Evolutionary conservation across 2,113 vertebrate species (phyloP).

Genomic region (Tychaedon coryphoeus): DNA sequence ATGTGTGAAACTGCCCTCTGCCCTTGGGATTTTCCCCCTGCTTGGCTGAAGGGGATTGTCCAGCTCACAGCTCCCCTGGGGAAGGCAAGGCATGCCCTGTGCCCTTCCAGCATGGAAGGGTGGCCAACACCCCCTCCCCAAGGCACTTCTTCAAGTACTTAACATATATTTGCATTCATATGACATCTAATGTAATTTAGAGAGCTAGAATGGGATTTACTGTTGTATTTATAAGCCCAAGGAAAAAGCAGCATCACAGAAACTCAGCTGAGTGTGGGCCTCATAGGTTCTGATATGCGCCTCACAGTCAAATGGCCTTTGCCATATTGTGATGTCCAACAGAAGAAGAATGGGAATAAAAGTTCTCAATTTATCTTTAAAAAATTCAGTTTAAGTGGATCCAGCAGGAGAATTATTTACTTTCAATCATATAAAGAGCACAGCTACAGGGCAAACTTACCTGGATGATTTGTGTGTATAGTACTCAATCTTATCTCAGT

Average conservation of each 20-base stretch:
- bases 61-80: not conserved
- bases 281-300: not conserved
- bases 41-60: not conserved
- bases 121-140: not conserved
- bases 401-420: not conserved
- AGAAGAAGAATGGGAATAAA: not conserved
- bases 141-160: not conserved
- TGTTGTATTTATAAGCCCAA: not conserved
- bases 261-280: not conserved
- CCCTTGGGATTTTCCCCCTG: not conserved
- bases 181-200: not conserved
- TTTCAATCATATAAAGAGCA: not conserved
- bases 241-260: not conserved
- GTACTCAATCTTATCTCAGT: not conserved
- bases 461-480: not conserved
- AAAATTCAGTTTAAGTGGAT: not conserved
- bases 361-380: not conserved
- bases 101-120: not conserved
- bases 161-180: not conserved
- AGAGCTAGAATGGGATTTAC: not conserved
- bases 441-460: not conserved
- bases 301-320: not conserved
- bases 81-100: rapidly evolving
- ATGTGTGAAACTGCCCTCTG: not conserved
- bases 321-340: not conserved